These are phyloP conservation scores for Trichogramma dendrolimi DNA, from an alignment of 2,888 invertebrate genomes.

Conservation along the genomic window DNA sequence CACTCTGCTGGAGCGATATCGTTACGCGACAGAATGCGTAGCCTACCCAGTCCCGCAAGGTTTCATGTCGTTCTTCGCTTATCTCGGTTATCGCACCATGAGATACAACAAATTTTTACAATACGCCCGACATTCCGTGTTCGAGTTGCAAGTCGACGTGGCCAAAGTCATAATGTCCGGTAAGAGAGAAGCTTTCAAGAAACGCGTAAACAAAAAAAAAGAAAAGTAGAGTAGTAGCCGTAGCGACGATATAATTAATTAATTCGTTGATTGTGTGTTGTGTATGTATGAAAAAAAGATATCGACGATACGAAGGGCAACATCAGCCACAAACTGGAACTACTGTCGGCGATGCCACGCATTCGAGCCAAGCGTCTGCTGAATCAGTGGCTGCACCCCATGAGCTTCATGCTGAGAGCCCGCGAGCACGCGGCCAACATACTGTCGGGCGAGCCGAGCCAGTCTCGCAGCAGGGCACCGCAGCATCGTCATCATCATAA, in stretches of 20 bases:
- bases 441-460: slow-evolving; percentile 63
- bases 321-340: slow-evolving; percentile 67
- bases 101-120: slow-evolving; percentile 76
- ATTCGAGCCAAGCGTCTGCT: slow-evolving; percentile 74
- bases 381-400: slow-evolving; percentile 73
- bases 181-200: slow-evolving; percentile 44
- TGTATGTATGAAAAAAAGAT: slow-evolving; percentile 39
- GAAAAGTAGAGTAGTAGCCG: background rate
- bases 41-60: slow-evolving; percentile 83
- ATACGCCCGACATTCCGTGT: slow-evolving; percentile 77
- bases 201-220: background rate
- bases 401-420: slow-evolving; percentile 73
- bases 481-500: slow-evolving; percentile 47
- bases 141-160: slow-evolving; percentile 82
- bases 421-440: slow-evolving; percentile 78
- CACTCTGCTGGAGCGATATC: slow-evolving; percentile 75
- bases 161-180: slow-evolving; percentile 79
- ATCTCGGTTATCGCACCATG: slow-evolving; percentile 75
- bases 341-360: slow-evolving; percentile 70
- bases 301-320: slow-evolving; percentile 57
- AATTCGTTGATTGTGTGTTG: slow-evolving; percentile 23
- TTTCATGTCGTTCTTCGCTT: slow-evolving; percentile 84
- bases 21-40: slow-evolving; percentile 71
- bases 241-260: background rate
- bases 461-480: slow-evolving; percentile 43